These are phyloP conservation scores for Vulpes lagopus DNA, from an alignment of 2,113 vertebrate species.

Conservation along the genomic window DNA sequence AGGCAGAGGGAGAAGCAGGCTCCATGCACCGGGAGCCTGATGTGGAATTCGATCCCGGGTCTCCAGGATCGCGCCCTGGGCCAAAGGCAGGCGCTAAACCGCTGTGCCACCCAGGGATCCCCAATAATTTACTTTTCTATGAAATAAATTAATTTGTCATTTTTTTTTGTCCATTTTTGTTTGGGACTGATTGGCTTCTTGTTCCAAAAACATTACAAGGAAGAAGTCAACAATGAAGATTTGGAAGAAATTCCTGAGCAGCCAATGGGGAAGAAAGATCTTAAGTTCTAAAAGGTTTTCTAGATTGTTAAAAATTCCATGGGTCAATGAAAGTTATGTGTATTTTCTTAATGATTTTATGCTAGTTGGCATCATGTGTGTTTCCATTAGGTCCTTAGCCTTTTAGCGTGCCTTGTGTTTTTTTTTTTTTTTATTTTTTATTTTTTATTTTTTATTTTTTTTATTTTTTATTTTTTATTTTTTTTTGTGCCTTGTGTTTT, in stretches of 20 bases:
- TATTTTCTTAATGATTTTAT: constrained; percentile 15
- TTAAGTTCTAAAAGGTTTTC: not conserved
- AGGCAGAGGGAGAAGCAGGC: too few relatives aligned
- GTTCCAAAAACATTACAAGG: not conserved
- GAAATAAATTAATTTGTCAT: not conserved
- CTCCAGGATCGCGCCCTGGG: too few relatives aligned
- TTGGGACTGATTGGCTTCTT: not conserved
- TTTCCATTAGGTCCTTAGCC: not conserved
- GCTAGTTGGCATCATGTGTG: not conserved
- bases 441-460: too few relatives aligned
- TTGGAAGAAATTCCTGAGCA: not conserved
- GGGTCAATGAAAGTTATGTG: not conserved
- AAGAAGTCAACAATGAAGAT: not conserved
- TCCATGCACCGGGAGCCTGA: too few relatives aligned
- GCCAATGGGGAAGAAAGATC: not conserved
- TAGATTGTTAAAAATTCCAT: not conserved
- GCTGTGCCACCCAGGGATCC: too few relatives aligned
- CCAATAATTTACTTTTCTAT: not conserved
- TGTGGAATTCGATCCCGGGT: too few relatives aligned
- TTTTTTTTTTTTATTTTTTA: too few relatives aligned
- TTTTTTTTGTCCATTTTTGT: not conserved
- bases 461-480: too few relatives aligned
- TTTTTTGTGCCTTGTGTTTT: not conserved
- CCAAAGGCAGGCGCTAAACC: too few relatives aligned
- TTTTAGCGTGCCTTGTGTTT: not conserved